Percentiles rank a stretch among this genome's conserved stretches.
phyloP scores from a whole-genome alignment of 64 coral and sea anemone species.

The Montipora efflorescens region DNA sequence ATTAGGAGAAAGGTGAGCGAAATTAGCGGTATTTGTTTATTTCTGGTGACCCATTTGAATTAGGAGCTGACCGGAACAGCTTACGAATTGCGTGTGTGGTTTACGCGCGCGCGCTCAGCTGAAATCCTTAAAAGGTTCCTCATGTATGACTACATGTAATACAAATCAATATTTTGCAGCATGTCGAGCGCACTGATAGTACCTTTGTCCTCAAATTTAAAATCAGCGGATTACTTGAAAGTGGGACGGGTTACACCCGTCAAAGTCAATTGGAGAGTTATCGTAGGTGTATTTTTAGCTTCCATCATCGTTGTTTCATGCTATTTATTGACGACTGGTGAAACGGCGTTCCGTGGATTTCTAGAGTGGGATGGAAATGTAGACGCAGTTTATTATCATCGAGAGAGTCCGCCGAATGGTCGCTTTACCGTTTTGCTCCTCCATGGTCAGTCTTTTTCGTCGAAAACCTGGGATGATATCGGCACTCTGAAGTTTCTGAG shows the following conservation, averaged over 20 bases:
- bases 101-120: no score
- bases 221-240: slow-evolving; percentile 1
- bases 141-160: no score
- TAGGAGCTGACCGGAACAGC: no score
- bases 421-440: slow-evolving; percentile 74
- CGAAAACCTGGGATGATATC: slow-evolving; percentile 81
- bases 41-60: no score
- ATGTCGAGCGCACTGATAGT: slow-evolving; percentile 15
- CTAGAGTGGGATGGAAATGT: slow-evolving; percentile 19
- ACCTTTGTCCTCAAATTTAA: slow-evolving; percentile 4
- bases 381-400: slow-evolving; percentile 8
- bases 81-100: no score
- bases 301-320: not conserved
- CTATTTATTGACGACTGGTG: slow-evolving; percentile 9
- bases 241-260: not conserved
- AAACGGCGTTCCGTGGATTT: slow-evolving; percentile 16
- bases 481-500: slow-evolving; percentile 77
- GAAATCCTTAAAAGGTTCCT: no score
- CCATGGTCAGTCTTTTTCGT: slow-evolving; percentile 81
- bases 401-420: not conserved
- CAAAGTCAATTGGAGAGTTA: slow-evolving; percentile 33
- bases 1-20: no score
- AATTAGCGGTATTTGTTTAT: no score
- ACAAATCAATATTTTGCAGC: not conserved
- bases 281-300: slow-evolving; percentile 22